Base-by-base conservation (phyloP, 1,140 invertebrate genomes). In the Ooceraea biroi region DNA sequence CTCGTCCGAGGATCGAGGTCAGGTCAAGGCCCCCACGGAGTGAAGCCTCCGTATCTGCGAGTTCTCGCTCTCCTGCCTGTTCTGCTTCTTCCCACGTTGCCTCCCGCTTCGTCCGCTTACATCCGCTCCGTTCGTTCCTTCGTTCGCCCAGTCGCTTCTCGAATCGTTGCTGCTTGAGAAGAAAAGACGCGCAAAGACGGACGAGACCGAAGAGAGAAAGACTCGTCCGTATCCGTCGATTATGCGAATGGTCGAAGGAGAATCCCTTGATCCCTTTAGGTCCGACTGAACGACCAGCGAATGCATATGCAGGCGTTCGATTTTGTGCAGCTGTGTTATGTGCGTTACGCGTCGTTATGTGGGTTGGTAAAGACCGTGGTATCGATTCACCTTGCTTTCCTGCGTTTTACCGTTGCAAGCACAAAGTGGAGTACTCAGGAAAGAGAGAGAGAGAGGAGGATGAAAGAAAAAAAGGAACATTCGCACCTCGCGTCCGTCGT, bases 1-100 rank as follows among this genome's bases (percentile, higher is more conserved):
- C 94, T 94, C 91, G 91, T 71, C 76, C 58, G 87, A 93, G 85
- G 93, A 94, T 94, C 93, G 94, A 94, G 94, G 94, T 93, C 94
- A 94, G 93, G 94, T 94, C 94, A 94, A 94, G 94, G 94, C 94
- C 93, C 93, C 91, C 92, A 91, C 84, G 89, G 71, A 89, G 90
- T 89, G 73, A 91, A 91, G 90, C 90, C 91, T 91, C 89, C 88
- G 69, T 82, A 82, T 63, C 76, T 57, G 76, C 41, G 76, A 77
- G 12, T 85, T 80, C 85, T 85, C 86, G 68, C 68, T 80, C 57
- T 55, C 36, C 58, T 77, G 63, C 60, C 19, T 27, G 48, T 41
- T 74, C 72, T 50, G 25, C 55, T 68, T 57, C 30, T 44, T 8
- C 22, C 0, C 48, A 12, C 61, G 52, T 60, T 22, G 12, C 19